Conservation (phyloP, 2,888 invertebrate species). For the Lepidocyrtoides sp. region DNA sequence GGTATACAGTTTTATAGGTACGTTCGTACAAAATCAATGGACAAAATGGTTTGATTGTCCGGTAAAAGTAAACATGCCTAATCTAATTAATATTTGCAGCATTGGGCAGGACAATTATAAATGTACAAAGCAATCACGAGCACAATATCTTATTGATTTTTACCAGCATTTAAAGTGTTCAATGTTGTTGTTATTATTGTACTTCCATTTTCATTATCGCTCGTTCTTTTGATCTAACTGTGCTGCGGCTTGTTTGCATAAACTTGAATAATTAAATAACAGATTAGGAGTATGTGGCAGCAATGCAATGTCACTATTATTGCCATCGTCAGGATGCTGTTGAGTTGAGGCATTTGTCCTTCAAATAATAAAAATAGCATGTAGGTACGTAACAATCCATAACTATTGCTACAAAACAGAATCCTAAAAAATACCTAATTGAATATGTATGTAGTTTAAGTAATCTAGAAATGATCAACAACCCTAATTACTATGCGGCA, state of each 20-base stretch:
- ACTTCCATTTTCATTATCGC: background rate
- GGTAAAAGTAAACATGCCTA: no score
- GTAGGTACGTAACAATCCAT: background rate
- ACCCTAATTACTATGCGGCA: background rate
- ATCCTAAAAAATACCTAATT: background rate
- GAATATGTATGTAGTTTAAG: background rate
- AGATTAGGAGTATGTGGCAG: background rate
- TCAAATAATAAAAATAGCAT: slow-evolving; percentile 21
- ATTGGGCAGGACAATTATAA: no score
- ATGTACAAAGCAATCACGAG: no score
- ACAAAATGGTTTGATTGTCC: no score
- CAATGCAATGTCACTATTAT: background rate
- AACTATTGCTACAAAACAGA: no score
- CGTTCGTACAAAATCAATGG: no score
- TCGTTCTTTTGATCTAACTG: background rate
- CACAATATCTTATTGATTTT: no score
- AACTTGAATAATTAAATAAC: background rate
- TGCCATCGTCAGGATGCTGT: no score
- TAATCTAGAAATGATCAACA: background rate
- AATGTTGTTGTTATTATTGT: no score
- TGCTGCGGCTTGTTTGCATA: background rate
- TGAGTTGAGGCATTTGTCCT: background rate
- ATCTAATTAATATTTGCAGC: no score
- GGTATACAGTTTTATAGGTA: no score
- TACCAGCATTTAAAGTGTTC: no score